Conservation (phyloP, 2,113 vertebrate genomes). For the Danionella cerebrum region DNA sequence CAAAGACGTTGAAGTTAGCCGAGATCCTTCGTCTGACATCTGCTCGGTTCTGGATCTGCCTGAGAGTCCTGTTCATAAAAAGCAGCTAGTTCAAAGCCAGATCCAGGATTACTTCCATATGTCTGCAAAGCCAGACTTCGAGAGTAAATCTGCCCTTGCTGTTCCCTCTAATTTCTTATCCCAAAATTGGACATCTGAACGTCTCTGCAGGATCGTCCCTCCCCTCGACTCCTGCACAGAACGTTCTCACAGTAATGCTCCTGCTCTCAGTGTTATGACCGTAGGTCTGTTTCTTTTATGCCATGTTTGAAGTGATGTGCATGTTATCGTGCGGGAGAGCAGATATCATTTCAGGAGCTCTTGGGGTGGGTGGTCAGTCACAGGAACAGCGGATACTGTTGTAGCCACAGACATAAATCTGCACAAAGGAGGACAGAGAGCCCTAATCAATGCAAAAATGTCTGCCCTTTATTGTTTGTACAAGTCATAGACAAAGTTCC, state of each 20-base stretch:
- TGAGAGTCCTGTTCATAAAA: constrained; percentile 58
- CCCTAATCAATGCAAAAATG: constrained; percentile 65
- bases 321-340: neutral
- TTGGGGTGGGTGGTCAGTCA: constrained; percentile 42
- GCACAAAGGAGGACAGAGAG: constrained; percentile 49
- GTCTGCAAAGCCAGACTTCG: constrained; percentile 58
- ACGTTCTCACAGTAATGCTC: constrained; percentile 57
- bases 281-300: constrained; percentile 1
- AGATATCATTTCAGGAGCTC: constrained; percentile 27
- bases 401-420: constrained; percentile 53
- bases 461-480: constrained; percentile 58
- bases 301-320: constrained; percentile 21
- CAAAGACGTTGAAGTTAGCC: constrained; percentile 3
- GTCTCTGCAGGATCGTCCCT: constrained; percentile 54
- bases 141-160: constrained; percentile 54
- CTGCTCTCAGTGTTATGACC: constrained; percentile 41
- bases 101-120: constrained; percentile 69
- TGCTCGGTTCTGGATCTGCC: constrained; percentile 53
- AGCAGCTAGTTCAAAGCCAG: constrained; percentile 60
- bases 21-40: constrained; percentile 47
- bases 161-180: constrained; percentile 73
- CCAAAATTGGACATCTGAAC: constrained; percentile 73
- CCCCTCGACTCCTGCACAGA: constrained; percentile 47
- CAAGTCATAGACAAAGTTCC: constrained; percentile 59
- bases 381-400: constrained; percentile 50